Percentiles rank a stretch among this genome's conserved stretches.
Evolutionary conservation across 2,113 vertebrate species (phyloP).

Genomic region (Oncorhynchus gorbuscha): DNA sequence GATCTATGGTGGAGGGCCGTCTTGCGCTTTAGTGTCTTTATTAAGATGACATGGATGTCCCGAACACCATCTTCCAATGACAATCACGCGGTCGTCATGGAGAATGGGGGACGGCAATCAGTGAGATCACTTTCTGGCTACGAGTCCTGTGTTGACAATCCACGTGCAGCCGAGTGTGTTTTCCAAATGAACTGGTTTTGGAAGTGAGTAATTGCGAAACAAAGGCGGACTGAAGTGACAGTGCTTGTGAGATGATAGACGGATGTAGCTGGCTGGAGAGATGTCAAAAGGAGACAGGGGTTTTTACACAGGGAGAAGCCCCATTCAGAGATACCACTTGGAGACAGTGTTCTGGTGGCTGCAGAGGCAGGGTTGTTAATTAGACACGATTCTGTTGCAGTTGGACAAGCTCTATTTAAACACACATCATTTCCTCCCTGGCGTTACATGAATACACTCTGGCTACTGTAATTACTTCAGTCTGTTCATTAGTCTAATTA

Average conservation of each 20-base stretch:
- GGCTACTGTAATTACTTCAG: conserved; percentile 70
- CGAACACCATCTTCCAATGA: conserved; percentile 77
- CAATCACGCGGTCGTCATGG: conserved; percentile 82
- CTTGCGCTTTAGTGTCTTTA: conserved; percentile 85
- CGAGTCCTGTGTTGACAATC: conserved; percentile 67
- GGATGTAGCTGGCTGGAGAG: neutral
- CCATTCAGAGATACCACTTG: conserved; percentile 26
- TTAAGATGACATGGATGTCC: conserved; percentile 91
- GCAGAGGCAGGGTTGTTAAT: conserved; percentile 48
- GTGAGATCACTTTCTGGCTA: conserved; percentile 72
- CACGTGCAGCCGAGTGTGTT: conserved; percentile 68
- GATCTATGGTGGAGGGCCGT: conserved; percentile 76
- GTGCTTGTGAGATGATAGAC: conserved; percentile 39
- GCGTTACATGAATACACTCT: conserved; percentile 58
- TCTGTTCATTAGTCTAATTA: conserved; percentile 72
- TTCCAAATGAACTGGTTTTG: conserved; percentile 79
- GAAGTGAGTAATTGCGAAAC: conserved; percentile 67
- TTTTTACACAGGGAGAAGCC: conserved; percentile 5
- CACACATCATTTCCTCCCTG: conserved; percentile 43
- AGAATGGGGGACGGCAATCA: conserved; percentile 75
- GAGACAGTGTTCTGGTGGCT: conserved; percentile 18
- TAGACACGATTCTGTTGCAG: conserved; percentile 57
- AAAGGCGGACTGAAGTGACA: conserved; percentile 69
- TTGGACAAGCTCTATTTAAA: conserved; percentile 49
- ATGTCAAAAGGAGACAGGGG: conserved; percentile 4